These are phyloP conservation scores for Trinorchestia longiramus DNA, from an alignment of 1,140 invertebrate species.

Conservation along the genomic window DNA sequence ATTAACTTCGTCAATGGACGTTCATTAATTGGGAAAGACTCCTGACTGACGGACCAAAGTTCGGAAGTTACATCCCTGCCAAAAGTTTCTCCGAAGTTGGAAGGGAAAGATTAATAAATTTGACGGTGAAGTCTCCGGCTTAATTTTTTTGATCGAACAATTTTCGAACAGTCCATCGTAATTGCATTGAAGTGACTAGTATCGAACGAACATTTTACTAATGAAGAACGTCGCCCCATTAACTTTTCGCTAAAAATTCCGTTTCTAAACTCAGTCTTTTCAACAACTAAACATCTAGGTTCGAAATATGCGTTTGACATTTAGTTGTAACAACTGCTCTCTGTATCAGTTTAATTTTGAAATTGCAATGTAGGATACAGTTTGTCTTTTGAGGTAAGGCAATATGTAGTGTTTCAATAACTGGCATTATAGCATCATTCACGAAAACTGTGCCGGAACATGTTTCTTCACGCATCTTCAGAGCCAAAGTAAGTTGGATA, in stretches of 20 bases:
- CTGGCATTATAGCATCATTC: too few relatives aligned
- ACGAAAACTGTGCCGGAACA: too few relatives aligned
- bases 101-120: constrained; percentile 26
- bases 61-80: constrained; percentile 24
- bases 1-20: constrained; percentile 10
- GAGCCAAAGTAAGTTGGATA: not conserved
- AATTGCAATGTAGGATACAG: too few relatives aligned
- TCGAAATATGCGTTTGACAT: too few relatives aligned
- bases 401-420: too few relatives aligned
- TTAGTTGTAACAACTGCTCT: too few relatives aligned
- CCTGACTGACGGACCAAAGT: constrained; percentile 17
- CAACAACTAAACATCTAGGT: not conserved
- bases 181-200: not conserved
- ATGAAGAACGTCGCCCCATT: not conserved
- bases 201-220: not conserved
- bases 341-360: too few relatives aligned
- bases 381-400: too few relatives aligned
- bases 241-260: not conserved
- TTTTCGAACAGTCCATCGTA: not conserved
- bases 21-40: constrained; percentile 35
- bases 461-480: not conserved
- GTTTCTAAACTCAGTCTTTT: not conserved
- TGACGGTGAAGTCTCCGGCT: not conserved
- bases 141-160: not conserved
- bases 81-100: constrained; percentile 19